These are phyloP conservation scores for Stratiolaelaps scimitus DNA, from an alignment of 1,140 invertebrate species.

Conservation along the genomic window DNA sequence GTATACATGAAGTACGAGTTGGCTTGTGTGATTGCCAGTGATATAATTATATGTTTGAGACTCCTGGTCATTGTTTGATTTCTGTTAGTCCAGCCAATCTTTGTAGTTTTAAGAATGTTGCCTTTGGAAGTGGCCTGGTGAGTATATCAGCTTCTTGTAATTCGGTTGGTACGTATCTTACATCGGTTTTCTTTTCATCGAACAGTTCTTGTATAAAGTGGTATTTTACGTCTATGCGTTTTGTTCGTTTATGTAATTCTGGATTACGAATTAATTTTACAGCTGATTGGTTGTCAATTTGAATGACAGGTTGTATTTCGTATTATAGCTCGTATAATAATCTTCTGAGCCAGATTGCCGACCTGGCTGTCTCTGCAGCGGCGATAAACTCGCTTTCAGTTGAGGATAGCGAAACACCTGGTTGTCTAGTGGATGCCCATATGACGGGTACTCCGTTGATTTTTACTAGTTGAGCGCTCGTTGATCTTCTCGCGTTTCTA, in stretches of 20 bases:
- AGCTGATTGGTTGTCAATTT: constrained; percentile 39
- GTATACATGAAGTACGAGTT: too few species aligned
- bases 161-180: too few species aligned
- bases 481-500: constrained; percentile 27
- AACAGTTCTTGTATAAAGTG: constrained; percentile 40
- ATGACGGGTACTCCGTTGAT: not conserved
- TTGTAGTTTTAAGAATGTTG: too few species aligned
- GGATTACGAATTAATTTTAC: constrained; percentile 40
- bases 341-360: constrained; percentile 37
- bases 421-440: not conserved
- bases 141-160: too few species aligned
- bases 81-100: too few species aligned
- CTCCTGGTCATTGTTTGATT: too few species aligned
- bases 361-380: constrained; percentile 33
- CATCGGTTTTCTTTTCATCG: constrained; percentile 13
- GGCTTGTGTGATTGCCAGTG: too few species aligned
- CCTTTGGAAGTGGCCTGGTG: too few species aligned
- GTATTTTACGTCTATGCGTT: constrained; percentile 41
- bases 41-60: too few species aligned
- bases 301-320: constrained; percentile 32
- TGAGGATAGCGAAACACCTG: not conserved
- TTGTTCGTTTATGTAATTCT: constrained; percentile 40
- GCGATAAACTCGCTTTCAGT: not conserved
- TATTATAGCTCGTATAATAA: constrained; percentile 35
- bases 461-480: not conserved